Base-by-base conservation (phyloP, 2,888 invertebrate species). In the Cheilosia urbana region DNA sequence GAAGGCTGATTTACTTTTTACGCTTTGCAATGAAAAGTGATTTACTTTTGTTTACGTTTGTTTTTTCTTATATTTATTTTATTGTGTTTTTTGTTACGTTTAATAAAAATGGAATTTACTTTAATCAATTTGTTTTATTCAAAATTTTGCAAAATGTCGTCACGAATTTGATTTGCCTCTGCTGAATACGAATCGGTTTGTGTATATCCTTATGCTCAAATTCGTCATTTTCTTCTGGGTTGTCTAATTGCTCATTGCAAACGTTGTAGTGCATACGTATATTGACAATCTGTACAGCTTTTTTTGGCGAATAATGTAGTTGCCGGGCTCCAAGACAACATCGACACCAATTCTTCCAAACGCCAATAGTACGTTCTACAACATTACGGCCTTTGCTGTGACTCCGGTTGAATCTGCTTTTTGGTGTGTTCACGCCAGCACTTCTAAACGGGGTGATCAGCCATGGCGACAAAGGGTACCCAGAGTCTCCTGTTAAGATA, bases 321-420 rank as follows among this genome's bases (percentile, higher is more conserved):
- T 21, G 21, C 21, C 21, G 21, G 21, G 21, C 21, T 21, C 21
- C 21, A 21, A 21, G 13, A n/a, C 62, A 34, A 57, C 34, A 37
- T 13, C 57, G 34, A 57, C 17, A 57, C 57, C 34, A 57, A 37
- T 57, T 57, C 30, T 57, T 57, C 37, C 57, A 57, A 11, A 57
- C 34, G 57, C 57, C 57, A 34, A 57, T 37, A 11, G 57, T 57
- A 34, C 57, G 30, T 57, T 57, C 57, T 17, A 57, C 19, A n/a
- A 57, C 19, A 13, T 57, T 34, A 37, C 57, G 57, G 11, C 17
- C 57, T 57, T 57, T 57, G 17, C 34, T 57, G 9, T 57, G 34
- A n/a, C 57, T 57, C 9, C 34, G 34, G 17, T 57, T 57, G 34
- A 57, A 57, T 34, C 57, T 57, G 13, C 57, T 34, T 17, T 57